These are phyloP conservation scores for Triplophysa dalaica DNA, from an alignment of 2,113 vertebrate genomes.

Conservation along the genomic window DNA sequence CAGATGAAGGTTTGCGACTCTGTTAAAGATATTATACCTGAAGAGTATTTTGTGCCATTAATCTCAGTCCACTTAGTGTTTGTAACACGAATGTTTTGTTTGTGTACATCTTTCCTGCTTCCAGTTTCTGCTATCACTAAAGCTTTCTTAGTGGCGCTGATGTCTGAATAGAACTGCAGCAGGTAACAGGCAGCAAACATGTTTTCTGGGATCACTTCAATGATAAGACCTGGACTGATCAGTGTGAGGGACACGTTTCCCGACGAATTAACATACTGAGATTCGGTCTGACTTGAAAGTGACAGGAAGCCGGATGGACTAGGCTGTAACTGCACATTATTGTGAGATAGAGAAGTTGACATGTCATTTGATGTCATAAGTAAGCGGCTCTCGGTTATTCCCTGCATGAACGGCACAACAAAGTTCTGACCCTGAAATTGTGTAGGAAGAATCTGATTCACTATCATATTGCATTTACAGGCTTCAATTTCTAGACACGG, in stretches of 20 bases:
- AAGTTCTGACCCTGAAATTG: not conserved
- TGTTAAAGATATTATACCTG: not conserved
- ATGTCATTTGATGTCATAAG: slow-evolving; percentile 19
- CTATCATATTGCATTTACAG: slow-evolving; percentile 66
- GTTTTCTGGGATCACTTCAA: too few relatives aligned
- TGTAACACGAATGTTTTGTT: accelerated
- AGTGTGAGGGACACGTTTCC: slow-evolving; percentile 58
- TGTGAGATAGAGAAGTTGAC: accelerated
- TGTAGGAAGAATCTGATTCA: slow-evolving; percentile 54
- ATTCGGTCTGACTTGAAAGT: slow-evolving; percentile 15
- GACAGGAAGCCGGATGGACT: not conserved
- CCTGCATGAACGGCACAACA: slow-evolving; percentile 50
- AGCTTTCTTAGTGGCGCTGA: accelerated
- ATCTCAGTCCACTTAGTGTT: not conserved
- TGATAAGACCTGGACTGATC: slow-evolving; percentile 51
- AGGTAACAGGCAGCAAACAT: slow-evolving; percentile 63
- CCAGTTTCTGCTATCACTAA: slow-evolving; percentile 57
- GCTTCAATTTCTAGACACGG: slow-evolving; percentile 22
- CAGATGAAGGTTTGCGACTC: not conserved
- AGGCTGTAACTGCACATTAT: accelerated
- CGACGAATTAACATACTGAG: slow-evolving; percentile 20
- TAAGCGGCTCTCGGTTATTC: accelerated
- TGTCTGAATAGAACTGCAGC: not conserved
- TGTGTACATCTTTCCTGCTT: not conserved
- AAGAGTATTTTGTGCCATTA: slow-evolving; percentile 12